These are phyloP conservation scores for Erythrocercus mccallii DNA, from an alignment of 2,113 vertebrate species.

Conservation along the genomic window DNA sequence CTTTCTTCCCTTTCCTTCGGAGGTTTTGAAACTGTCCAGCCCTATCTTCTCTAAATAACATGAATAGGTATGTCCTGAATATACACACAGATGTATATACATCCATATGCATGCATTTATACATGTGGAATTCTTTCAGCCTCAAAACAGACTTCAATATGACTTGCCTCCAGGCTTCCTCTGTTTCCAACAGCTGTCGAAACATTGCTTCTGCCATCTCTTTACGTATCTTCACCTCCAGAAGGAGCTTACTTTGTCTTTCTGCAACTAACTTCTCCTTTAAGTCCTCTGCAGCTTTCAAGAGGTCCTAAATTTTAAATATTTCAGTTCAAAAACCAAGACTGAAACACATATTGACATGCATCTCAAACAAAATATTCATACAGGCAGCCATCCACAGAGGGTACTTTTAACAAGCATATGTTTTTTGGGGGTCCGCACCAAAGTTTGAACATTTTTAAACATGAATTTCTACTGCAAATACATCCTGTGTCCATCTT, in stretches of 20 bases:
- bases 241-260: conserved; percentile 78
- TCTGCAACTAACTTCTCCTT: conserved; percentile 76
- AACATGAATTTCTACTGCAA: background rate
- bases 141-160: background rate
- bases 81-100: too few species aligned
- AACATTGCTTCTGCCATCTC: conserved; percentile 91
- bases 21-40: background rate
- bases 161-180: conserved; percentile 79
- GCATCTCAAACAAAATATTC: background rate
- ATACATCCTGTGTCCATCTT: background rate
- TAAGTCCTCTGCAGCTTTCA: conserved; percentile 77
- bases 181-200: conserved; percentile 80
- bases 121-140: background rate
- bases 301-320: conserved; percentile 63
- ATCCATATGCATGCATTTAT: background rate
- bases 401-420: background rate
- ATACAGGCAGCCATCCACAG: background rate
- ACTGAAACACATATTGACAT: background rate
- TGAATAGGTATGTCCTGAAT: background rate
- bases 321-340: background rate
- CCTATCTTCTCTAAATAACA: background rate
- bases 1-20: background rate
- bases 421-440: background rate
- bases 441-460: background rate
- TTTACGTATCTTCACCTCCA: conserved; percentile 86